Evolutionary conservation across 2,888 invertebrate genomes (phyloP).

Genomic region (Phengaris alcon): DNA sequence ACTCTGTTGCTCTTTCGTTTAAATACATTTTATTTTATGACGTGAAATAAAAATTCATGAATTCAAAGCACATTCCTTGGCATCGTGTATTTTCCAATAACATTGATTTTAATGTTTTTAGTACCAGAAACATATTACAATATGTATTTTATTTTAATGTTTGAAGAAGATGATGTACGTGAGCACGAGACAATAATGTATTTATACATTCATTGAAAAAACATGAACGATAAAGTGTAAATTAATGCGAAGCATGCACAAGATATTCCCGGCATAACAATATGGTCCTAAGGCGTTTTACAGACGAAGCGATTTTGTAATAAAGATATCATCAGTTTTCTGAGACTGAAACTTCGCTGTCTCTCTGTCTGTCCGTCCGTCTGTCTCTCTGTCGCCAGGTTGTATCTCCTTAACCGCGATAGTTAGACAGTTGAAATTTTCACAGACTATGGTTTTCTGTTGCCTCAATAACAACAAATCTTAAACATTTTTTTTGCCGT

Average conservation of each 20-base stretch:
- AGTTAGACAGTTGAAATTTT: too few species aligned
- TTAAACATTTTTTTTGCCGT: too few species aligned
- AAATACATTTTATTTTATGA: too few species aligned
- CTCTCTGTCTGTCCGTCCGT: too few species aligned
- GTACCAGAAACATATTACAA: conserved; percentile 16
- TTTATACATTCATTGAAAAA: conserved; percentile 27
- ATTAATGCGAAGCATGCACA: conserved; percentile 39
- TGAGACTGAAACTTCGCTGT: too few species aligned
- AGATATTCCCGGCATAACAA: conserved; percentile 37
- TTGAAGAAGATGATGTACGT: conserved; percentile 27
- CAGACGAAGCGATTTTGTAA: conserved; percentile 26
- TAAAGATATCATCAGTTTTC: too few species aligned
- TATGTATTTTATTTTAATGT: conserved; percentile 29
- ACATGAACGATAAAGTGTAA: conserved; percentile 35
- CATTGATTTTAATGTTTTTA: neutral
- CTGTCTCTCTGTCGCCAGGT: too few species aligned
- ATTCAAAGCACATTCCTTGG: neutral
- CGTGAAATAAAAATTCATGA: too few species aligned
- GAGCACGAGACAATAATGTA: conserved; percentile 15
- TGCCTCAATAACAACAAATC: too few species aligned
- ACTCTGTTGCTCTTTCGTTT: too few species aligned
- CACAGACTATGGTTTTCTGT: too few species aligned
- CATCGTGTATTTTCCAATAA: neutral
- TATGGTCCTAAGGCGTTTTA: conserved; percentile 32
- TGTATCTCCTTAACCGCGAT: too few species aligned